Base-by-base conservation (phyloP, 2,113 vertebrate species). In the Cygnus atratus region DNA sequence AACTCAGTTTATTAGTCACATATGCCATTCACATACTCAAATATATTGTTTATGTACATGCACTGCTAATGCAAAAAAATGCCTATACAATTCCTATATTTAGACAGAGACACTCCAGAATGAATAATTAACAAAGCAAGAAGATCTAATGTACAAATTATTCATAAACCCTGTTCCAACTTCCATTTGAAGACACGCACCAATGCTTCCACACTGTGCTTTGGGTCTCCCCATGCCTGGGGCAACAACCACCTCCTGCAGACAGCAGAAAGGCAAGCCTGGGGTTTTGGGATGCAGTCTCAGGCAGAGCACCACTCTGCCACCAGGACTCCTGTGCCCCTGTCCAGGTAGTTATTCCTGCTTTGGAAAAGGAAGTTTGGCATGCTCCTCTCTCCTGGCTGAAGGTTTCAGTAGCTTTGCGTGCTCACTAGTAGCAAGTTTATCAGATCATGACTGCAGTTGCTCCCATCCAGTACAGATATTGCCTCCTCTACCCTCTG, bases 341-440 rank as follows among this genome's bases (percentile, higher is more conserved):
- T 50, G 55, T 16, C 35, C 31, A 28, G 43, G 18, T 8, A 48
- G 29, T 20, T 48, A 37, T 3, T 90, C 13, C 35, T 24, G 14
- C 48, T 70, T 35, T 0, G 0, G 24, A 52, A 26, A 28, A 74
- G 17, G 20, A 61, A 35, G 14, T 33, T 50, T 37, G 41, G 50
- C 33, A 57, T 17, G 3, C 9, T 54, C 10, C 6, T 88, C 12
- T n/a, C 24, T 82, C 37, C 43, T 35, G n/a, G 50, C 2, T n/a
- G 22, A 22, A 79, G 50, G 14, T 39, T 48, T 90, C 35, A 48
- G 43, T 21, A 61, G 39, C 37, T 89, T 31, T 65, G 16, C 33
- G 28, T 29, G 8, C 33, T 67, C 61, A 10, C 14, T 20, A 59
- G 54, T 3, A 70, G 17, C 11, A 5, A 5, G 8, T 73, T 89